Conservation (phyloP, 2,888 invertebrate species). For the Mythimna albipuncta region DNA sequence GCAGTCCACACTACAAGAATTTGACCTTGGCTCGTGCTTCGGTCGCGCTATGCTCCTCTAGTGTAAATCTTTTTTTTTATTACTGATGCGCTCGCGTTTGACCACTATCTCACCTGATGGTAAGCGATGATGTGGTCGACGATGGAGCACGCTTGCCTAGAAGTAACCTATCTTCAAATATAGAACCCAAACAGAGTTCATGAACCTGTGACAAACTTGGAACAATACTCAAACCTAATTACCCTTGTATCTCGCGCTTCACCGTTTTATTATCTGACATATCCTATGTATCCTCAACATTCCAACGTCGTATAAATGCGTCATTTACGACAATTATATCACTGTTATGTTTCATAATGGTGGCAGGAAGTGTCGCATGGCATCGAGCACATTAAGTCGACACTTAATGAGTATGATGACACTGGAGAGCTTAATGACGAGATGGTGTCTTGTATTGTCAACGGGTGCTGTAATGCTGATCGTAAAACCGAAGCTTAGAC, state of each 20-base stretch:
- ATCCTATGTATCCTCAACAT: constrained; percentile 9
- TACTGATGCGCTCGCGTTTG: no score
- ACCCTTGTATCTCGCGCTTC: background rate
- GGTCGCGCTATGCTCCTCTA: no score
- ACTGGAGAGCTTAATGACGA: constrained; percentile 46
- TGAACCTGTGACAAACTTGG: constrained; percentile 11
- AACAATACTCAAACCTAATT: constrained; percentile 10
- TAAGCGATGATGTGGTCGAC: no score
- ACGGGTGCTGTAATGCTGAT: constrained; percentile 27
- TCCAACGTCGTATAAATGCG: constrained; percentile 25
- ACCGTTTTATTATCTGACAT: constrained; percentile 19
- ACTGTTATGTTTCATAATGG: constrained; percentile 53
- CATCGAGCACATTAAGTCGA: constrained; percentile 48
- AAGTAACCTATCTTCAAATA: no score
- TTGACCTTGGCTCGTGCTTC: no score
- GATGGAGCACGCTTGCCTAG: no score
- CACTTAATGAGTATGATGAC: constrained; percentile 46
- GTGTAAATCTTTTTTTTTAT: no score
- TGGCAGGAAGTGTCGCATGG: constrained; percentile 49
- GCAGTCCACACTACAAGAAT: no score
- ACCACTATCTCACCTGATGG: no score
- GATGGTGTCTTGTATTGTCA: constrained; percentile 35
- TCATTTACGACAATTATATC: constrained; percentile 45
- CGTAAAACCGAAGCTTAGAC: constrained; percentile 23
- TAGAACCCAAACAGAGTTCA: background rate